Base-by-base conservation (phyloP, 2,888 invertebrate genomes). In the Odontothrips loti region DNA sequence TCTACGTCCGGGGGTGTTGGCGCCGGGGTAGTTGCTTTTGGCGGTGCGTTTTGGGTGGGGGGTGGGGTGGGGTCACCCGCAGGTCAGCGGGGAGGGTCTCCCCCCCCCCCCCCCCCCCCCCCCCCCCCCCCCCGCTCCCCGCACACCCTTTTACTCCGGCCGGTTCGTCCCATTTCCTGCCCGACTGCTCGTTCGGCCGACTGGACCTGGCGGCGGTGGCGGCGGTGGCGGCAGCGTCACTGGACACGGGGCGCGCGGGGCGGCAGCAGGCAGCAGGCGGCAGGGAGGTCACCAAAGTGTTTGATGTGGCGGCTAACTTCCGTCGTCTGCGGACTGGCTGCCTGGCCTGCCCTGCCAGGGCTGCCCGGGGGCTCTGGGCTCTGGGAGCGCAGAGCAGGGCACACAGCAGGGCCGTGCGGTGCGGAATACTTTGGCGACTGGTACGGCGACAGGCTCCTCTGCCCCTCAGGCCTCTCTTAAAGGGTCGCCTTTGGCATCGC, bases 261-360 rank as follows among this genome's bases (percentile, higher is more conserved):
- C 12, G 68, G 68, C 68, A n/a, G 63, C n/a, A 23, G n/a, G 68
- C 23, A 23, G 68, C 68, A 11, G 68, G 51, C 51, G 68, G 68
- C 68, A 23, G 68, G 23, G 68, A 12, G 68, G 23, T 68, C 68
- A 23, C 58, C 68, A 75, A 75, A 75, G 68, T 75, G 68, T 75
- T 75, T 75, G 68, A 75, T 75, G 68, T 75, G 68, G 68, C 27
- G 23, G 68, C 68, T 27, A 75, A 75, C 68, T 75, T 75, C 27
- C 68, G 68, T 27, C 68, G 27, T 23, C 68, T 27, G 68, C 68
- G 51, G 51, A 9, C 48, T 12, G 48, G 48, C 51, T n/a, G n/a
- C n/a, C n/a, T n/a, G n/a, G n/a, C n/a, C n/a, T n/a, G n/a, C n/a
- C n/a, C n/a, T n/a, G n/a, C n/a, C n/a, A n/a, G n/a, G n/a, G n/a